Base-by-base conservation (phyloP, 1,140 invertebrate genomes). In the Trichomalopsis sarcophagae region DNA sequence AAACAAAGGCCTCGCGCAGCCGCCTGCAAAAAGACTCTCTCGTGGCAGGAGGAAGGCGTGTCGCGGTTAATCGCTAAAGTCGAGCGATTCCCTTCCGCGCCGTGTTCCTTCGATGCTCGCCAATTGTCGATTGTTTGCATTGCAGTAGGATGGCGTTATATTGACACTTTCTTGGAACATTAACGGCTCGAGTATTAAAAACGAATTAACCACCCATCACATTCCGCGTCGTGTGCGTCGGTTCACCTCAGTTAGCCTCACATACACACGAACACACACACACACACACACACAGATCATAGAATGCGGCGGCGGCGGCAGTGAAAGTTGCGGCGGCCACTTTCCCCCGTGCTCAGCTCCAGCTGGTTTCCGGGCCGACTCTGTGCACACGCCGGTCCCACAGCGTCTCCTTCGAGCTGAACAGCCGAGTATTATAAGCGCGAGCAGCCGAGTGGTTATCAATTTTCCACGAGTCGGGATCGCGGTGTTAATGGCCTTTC, bases 251-350 rank as follows among this genome's bases (percentile, higher is more conserved):
- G 68, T 71, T 13, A 27, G 27, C 27, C 9, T 7, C 27, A 13
- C 14, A 27, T 11, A 33, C 9, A 33, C 2, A 71, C 30, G 14
- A 27, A 27, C 68, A 17, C 88, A 33, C 2, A 71, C 30, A 30
- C 68, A 27, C 68, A 17, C 88, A 84, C 88, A 88, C 87, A 62
- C 17, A n/a, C 55, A 62, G 1, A 62, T 0, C 17, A 62, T n/a
- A 62, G 55, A 62, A 62, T 62, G 55, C 68, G 68, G 68, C 68
- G n/a, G 23, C 11, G 27, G 13, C 88, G 87, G 88, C 87, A 92
- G 92, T 92, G 92, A 93, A 93, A 93, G 92, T 91, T 92, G 91
- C 89, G 89, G 88, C 81, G 44, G 89, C 91, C 89, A 93, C 92
- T 93, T 93, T 93, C 92, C 91, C 92, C 89, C 89, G 87, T 87